Conservation (phyloP, 2,888 invertebrate genomes). For the Pristionchus exspectatus region DNA sequence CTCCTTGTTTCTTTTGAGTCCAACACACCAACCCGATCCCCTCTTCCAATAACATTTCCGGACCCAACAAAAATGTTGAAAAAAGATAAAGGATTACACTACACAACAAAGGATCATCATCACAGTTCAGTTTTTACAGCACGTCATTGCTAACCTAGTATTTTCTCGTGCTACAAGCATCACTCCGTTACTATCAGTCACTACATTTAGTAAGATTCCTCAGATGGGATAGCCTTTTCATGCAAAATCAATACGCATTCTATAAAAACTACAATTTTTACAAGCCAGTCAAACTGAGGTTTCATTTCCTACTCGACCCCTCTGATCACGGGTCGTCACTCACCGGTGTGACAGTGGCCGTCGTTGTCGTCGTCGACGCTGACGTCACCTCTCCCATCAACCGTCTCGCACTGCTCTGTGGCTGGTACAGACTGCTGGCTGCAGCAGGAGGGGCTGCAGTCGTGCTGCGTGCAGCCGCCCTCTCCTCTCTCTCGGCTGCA, state of each 20-base stretch:
- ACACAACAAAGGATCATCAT: constrained; percentile 5
- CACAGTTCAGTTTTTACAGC: not conserved
- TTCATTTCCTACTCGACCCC: not conserved
- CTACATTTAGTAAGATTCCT: too few species aligned
- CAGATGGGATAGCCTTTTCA: too few species aligned
- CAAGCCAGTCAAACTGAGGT: too few species aligned
- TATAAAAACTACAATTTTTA: too few species aligned
- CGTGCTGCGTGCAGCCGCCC: not conserved
- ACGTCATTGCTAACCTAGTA: not conserved
- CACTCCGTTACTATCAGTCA: not conserved
- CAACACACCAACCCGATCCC: not conserved
- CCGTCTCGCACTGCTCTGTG: not conserved
- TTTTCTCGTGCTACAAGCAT: not conserved
- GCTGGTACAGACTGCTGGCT: not conserved
- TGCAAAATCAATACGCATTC: too few species aligned
- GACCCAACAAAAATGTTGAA: not conserved
- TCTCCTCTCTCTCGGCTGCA: constrained; percentile 14
- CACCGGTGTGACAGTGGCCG: constrained; percentile 42
- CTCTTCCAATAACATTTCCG: not conserved
- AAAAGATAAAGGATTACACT: not conserved
- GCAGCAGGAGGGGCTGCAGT: not conserved
- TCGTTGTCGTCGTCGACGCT: not conserved
- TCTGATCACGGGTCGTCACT: not conserved
- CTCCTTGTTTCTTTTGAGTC: not conserved
- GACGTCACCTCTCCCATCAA: not conserved